Evolutionary conservation across 1,140 invertebrate genomes (phyloP), one percentile per base, ranked within the genome.

Genomic region (Heterodera schachtii): DNA sequence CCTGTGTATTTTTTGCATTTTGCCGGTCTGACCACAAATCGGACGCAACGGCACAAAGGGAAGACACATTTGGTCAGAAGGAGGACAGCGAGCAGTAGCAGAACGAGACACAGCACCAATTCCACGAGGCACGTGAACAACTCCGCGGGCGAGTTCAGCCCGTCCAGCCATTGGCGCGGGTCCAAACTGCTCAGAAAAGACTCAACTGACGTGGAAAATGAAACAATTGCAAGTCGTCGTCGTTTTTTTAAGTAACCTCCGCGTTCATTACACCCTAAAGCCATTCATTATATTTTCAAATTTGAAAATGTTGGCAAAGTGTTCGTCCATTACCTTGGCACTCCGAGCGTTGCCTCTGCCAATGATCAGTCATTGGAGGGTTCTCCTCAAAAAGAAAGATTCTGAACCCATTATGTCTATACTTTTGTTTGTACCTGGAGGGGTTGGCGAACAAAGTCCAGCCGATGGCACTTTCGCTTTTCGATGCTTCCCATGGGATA

Each of bases 61-160:
- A 86, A 82, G 31, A 86, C 66, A 75, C 85, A 86, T 73, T 86
- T 86, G 52, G 85, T 86, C 71, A 87, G 79, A n/a, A 87, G 74
- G 13, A 79, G n/a, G 75, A 86, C 78, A 41, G 64, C 74, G 2
- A 78, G 60, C 31, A 87, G 80, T 47, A 86, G 66, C 66, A 82
- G 47, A 31, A 75, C 85, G 70, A 84, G 66, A 47, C 76, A 84
- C 16, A 86, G 70, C 46, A 84, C 49, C 60, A 84, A 21, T 79
- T 86, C 85, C 8, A 86, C 71, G 16, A 85, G 52, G 60, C 79
- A 84, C 3, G 84, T 81, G 19, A 86, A 73, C 41, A 87, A 73
- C 78, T 86, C 85, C 21, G 83, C 75, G 13, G 85, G 80, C 16
- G 85, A 85, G 49, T 87, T 85, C 19, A 86, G 77, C 52, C 85